These are phyloP conservation scores for Sylvia borin DNA, from an alignment of 2,797 vertebrate genomes.

Conservation along the genomic window DNA sequence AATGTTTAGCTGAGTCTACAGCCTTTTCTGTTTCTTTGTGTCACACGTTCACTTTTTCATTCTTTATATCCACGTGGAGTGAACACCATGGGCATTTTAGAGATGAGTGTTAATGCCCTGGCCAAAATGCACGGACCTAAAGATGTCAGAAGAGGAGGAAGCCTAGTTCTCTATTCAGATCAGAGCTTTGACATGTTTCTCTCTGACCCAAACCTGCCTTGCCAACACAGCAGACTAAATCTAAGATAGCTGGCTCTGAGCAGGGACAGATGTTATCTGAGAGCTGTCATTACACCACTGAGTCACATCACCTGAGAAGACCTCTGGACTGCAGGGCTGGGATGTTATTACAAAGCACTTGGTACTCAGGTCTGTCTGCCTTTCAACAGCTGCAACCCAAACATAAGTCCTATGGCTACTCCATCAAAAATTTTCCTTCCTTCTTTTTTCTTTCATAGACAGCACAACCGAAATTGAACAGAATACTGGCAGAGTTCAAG, in stretches of 20 bases:
- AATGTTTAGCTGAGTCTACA: not conserved
- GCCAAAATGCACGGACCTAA: not conserved
- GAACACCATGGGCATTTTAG: not conserved
- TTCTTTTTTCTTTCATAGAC: not conserved
- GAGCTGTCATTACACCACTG: slow-evolving; percentile 13
- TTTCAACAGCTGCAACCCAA: not conserved
- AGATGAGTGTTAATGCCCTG: not conserved
- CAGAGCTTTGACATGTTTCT: slow-evolving; percentile 1
- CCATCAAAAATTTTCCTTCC: not conserved
- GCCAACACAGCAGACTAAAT: not conserved
- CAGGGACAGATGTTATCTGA: slow-evolving; percentile 46
- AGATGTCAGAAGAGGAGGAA: not conserved
- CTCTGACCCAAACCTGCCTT: slow-evolving; percentile 16
- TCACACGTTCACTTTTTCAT: not conserved
- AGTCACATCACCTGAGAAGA: slow-evolving; percentile 35
- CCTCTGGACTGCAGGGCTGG: not conserved
- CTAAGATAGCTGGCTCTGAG: not conserved
- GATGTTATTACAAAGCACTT: not conserved
- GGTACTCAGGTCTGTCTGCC: not conserved
- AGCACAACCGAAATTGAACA: not conserved
- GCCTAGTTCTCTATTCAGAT: not conserved
- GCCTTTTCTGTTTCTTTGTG: not conserved
- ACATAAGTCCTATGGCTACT: not conserved
- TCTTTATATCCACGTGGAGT: not conserved
- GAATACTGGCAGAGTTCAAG: not conserved